These are phyloP conservation scores for Nysson spinosus DNA, from an alignment of 2,888 invertebrate genomes.

Conservation along the genomic window DNA sequence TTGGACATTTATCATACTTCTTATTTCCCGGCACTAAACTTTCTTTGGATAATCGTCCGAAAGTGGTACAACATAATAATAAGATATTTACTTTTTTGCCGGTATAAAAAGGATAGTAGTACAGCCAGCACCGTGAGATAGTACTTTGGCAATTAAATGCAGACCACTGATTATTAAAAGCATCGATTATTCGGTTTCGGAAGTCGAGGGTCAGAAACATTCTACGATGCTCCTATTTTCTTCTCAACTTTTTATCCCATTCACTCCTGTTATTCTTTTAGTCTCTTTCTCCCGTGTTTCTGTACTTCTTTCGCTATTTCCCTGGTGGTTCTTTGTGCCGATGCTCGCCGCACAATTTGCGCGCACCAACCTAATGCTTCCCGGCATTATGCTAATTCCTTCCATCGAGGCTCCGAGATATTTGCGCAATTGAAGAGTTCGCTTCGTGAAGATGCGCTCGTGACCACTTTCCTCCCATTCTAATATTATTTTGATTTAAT, in stretches of 20 bases:
- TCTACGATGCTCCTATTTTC: not conserved
- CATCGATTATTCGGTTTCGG: too few species aligned
- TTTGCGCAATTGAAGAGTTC: slow-evolving; percentile 60
- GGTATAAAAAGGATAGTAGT: too few species aligned
- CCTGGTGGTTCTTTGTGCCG: slow-evolving; percentile 44
- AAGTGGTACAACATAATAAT: too few species aligned
- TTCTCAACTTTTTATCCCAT: slow-evolving; percentile 3
- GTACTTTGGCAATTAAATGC: too few species aligned
- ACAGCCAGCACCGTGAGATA: too few species aligned
- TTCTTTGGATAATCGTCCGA: too few species aligned
- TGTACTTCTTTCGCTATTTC: slow-evolving; percentile 22
- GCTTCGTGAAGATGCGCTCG: slow-evolving; percentile 49
- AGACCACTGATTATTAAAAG: too few species aligned
- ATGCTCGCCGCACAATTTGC: slow-evolving; percentile 59
- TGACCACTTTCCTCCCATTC: slow-evolving; percentile 23
- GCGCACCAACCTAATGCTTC: slow-evolving; percentile 60
- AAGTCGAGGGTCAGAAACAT: too few species aligned
- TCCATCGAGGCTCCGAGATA: slow-evolving; percentile 55
- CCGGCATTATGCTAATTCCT: slow-evolving; percentile 69
- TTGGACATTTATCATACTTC: too few species aligned
- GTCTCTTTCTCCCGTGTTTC: slow-evolving; percentile 12
- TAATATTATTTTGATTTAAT: slow-evolving; percentile 7
- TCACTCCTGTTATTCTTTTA: not conserved
- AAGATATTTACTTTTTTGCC: too few species aligned
- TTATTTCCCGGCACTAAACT: too few species aligned